These are phyloP conservation scores for Muraenolepis orangiensis DNA, from an alignment of 2,797 vertebrate genomes.

Conservation along the genomic window DNA sequence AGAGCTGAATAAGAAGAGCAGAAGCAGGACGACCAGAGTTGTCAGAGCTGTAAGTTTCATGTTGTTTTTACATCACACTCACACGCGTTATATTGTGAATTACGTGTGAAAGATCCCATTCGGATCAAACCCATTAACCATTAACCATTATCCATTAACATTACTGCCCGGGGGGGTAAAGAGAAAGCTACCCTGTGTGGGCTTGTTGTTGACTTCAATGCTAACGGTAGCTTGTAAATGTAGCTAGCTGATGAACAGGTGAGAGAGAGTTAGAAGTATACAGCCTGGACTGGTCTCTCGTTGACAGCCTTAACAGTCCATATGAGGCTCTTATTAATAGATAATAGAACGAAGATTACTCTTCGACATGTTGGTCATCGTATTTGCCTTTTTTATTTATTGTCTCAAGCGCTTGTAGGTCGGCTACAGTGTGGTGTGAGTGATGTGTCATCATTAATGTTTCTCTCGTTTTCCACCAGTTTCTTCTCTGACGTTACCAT, in stretches of 20 bases:
- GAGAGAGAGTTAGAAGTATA: neutral
- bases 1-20: neutral
- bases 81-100: neutral
- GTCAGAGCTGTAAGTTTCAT: neutral
- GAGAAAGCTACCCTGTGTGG: neutral
- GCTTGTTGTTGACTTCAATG: neutral
- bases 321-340: neutral
- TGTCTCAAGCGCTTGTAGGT: neutral
- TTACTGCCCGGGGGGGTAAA: neutral
- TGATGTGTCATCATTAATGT: neutral
- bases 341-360: neutral
- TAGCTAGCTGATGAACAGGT: neutral
- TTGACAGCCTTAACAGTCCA: neutral
- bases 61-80: neutral
- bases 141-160: neutral
- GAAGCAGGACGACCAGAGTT: neutral
- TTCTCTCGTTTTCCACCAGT: conserved; percentile 34
- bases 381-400: neutral
- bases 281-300: neutral
- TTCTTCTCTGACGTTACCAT: conserved; percentile 30
- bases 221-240: neutral
- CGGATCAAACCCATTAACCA: neutral
- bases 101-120: neutral
- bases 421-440: neutral
- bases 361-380: neutral